Evolutionary conservation across 2,888 invertebrate genomes (phyloP), one percentile per base, ranked within the genome.

Genomic region (Eilema sororculum): DNA sequence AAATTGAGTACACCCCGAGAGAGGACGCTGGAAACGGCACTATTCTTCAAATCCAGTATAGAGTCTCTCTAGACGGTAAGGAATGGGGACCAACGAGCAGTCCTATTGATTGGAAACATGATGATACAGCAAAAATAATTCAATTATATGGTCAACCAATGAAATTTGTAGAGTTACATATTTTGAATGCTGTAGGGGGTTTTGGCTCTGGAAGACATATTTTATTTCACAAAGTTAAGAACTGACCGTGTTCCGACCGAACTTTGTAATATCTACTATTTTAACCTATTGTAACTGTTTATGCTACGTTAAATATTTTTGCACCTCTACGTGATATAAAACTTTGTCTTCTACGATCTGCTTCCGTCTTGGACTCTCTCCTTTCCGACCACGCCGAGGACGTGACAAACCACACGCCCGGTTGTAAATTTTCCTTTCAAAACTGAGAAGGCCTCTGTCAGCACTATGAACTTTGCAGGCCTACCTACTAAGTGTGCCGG

Each of bases 11-110:
- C 75, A 77, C 82, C 20, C 93, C 93, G 1, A 86, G 92, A 3
- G 81, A 84, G 16, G 91, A 93, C 67, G 92, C 88, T 2, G 91
- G 92, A 0, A 93, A 92, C 73, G 93, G 94, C 0, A 93, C 91
- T 6, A 84, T 94, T 62, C 71, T 90, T 25, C 79, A 86, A 69
- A 58, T 92, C 0, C 85, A 90, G 75, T 92, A 91, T 73, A 87
- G 84, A 67, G 78, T 79, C 73, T 93, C 93, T 0, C 63, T 68
- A 2, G 88, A 93, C 67, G 87, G 86, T 13, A 75, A 76, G 22
- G 65, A 77, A 12, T 94, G 93, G 94, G 89, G 84, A 71, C 65
- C 79, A 0, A 70, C 82, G 60, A 89, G 90, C 9, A 82, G 86
- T 13, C 74, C 77, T 13, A 78, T 90, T 4, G 52, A 69, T 22